Evolutionary conservation across 2,113 vertebrate genomes (phyloP), one percentile per base, ranked within the genome.

Genomic region (Carassius carassius): DNA sequence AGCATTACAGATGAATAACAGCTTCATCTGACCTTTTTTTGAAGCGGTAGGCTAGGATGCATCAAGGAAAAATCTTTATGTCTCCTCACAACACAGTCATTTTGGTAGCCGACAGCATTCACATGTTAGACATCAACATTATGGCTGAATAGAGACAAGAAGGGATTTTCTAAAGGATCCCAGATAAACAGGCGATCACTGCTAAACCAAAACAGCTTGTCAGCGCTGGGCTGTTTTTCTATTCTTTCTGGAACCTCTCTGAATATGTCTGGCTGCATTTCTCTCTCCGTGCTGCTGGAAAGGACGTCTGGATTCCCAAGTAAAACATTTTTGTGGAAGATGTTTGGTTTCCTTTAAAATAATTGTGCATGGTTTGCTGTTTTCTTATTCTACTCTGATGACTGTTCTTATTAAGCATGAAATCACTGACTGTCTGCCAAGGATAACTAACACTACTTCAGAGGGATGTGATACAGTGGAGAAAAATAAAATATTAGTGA

Each of bases 121-220:
- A 85, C 56, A 82, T 87, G 70, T 79, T 78, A 83, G 80, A 49
- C 74, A 87, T 83, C 80, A 80, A 80, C 69, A 82, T 82, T 77
- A 89, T 80, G 44, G 83, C 78, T 88, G 82, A 85, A 88, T 79
- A 67, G 58, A 69, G 72, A 75, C 75, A 72, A n/a, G 60, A 60
- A 77, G 74, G 86, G 86, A 89, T 89, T 89, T 87, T 89, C 85
- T 73, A 62, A 62, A 32, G 69, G 78, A 89, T 89, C 85, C 88
- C 35, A 47, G 78, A 82, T 88, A 88, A 88, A 85, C 78, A 82
- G 82, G 82, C 76, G 82, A 82, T 81, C 87, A 79, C 84, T 78
- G 75, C 29, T 60, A 84, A 84, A 78, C 75, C 80, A 51, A 51
- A 86, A 86, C 63, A 77, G 87, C 83, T 83, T 78, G 82, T 81